Conservation (phyloP, 2,113 vertebrate genomes). For the Cyanoliseus patagonus region DNA sequence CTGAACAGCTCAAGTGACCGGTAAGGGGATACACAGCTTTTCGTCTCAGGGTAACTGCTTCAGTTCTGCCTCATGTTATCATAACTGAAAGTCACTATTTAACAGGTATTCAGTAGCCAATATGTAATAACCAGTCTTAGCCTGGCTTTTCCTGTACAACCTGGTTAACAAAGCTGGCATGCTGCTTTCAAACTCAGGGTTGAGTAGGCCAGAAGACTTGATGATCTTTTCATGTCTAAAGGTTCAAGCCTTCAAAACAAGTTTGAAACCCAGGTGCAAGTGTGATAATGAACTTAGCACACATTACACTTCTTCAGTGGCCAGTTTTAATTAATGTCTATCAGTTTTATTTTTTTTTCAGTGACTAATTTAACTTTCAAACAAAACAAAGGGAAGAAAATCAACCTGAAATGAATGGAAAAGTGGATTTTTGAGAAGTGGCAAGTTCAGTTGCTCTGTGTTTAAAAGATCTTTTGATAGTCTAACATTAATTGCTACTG, state of each 20-base stretch:
- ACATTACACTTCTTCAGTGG: neutral
- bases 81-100: neutral
- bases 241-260: neutral
- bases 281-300: neutral
- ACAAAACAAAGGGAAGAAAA: neutral
- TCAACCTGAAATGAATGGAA: neutral
- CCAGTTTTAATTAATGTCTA: neutral
- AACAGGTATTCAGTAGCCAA: neutral
- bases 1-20: neutral
- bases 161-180: neutral
- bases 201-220: neutral
- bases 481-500: neutral
- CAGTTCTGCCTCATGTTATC: neutral
- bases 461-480: neutral
- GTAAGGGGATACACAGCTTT: constrained; percentile 36
- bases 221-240: neutral
- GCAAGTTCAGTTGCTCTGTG: neutral
- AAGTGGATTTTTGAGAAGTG: neutral
- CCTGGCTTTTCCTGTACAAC: neutral
- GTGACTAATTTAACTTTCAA: neutral
- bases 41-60: neutral
- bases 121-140: neutral
- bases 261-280: neutral
- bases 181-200: neutral
- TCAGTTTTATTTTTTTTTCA: neutral